Evolutionary conservation across 1,140 invertebrate genomes (phyloP).

Genomic region (Lasioglossum baleicum): DNA sequence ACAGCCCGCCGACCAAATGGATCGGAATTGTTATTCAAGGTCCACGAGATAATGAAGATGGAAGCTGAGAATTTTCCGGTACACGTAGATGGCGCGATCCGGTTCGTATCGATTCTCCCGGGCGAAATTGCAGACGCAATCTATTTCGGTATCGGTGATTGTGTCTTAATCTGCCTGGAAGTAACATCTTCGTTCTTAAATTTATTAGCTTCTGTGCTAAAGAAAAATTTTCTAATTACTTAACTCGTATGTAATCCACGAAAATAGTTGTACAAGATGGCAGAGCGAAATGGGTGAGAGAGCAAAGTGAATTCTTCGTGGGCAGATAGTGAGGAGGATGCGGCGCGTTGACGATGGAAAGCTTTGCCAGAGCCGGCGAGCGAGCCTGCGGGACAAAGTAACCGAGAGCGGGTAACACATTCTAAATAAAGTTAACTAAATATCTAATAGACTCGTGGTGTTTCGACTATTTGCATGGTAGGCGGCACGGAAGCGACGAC

Average conservation of each 20-base stretch:
- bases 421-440: neutral
- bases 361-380: neutral
- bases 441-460: constrained; percentile 7
- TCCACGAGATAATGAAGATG: neutral
- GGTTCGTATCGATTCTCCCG: no score
- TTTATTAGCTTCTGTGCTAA: no score
- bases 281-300: no score
- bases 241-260: no score
- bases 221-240: no score
- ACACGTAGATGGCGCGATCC: neutral
- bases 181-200: no score
- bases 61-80: neutral
- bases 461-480: constrained; percentile 21
- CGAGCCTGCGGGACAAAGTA: neutral
- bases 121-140: no score
- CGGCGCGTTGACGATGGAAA: neutral
- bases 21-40: neutral
- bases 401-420: neutral
- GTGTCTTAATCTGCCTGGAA: no score
- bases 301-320: no score
- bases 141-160: no score
- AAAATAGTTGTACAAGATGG: no score
- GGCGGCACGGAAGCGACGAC: constrained; percentile 16
- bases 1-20: neutral
- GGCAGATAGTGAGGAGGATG: no score